Evolutionary conservation across 2,797 vertebrate genomes (phyloP), one percentile per base, ranked within the genome.

Genomic region (Loris lydekkerianus): DNA sequence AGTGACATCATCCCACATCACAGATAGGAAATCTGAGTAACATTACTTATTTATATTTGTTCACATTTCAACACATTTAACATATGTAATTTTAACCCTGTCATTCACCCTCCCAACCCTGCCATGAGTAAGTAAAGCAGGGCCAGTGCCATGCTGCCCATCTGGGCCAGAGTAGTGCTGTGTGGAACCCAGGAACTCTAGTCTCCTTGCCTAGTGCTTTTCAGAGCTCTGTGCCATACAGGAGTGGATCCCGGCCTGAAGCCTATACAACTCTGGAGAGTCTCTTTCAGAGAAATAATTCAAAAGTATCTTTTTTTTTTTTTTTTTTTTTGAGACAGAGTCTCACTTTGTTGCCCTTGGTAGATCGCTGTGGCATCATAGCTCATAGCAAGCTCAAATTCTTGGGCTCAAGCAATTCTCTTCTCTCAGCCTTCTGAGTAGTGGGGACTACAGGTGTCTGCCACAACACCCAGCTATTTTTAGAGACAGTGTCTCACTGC

Each of bases 21-120:
- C 82, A 84, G 67, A 86, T 6, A 92, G 75, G 56, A 85, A 67
- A 69, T 76, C 34, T 53, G 31, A 91, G 23, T 49, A 49, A 85
- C 37, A n/a, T 80, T 77, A 69, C 46, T 90, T 82, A 86, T 37
- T 89, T 92, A 56, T 34, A 76, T 58, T 85, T 89, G 78, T 86
- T 96, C 76, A 58, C 34, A 89, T 78, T 88, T n/a, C 43, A 63
- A 83, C 11, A 18, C 34, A 46, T 63, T 96, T 80, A 76, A 82
- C 37, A 27, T 60, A 49, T 92, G 63, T 63, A 34, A 85, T 58
- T 60, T 92, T 63, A 34, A 37, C n/a, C 13, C 77, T 14, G 56
- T 21, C 6, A 7, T 15, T 15, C 56, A 5, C 11, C 56, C 23
- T 27, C 53, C n/a, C 6, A 8, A 31, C 23, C 21, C 56, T 49